These are phyloP conservation scores for Eptesicus fuscus DNA, from an alignment of 2,113 vertebrate genomes.

Conservation along the genomic window DNA sequence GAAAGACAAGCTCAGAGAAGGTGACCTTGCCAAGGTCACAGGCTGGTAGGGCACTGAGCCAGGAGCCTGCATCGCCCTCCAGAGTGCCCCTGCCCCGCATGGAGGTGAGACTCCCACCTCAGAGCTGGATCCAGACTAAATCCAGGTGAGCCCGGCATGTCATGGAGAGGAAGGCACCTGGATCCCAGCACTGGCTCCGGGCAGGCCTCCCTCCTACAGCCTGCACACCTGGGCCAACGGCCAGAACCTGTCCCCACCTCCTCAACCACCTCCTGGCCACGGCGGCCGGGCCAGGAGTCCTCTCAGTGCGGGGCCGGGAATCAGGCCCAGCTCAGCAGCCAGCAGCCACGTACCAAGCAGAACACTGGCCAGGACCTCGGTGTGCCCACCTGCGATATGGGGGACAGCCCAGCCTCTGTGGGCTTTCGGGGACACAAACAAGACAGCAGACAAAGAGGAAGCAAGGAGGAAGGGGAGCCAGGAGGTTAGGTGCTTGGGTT, in stretches of 20 bases:
- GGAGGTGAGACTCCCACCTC: background rate
- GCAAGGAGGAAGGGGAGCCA: background rate
- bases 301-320: background rate
- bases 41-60: background rate
- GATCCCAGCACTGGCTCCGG: background rate
- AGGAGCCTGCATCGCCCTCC: background rate
- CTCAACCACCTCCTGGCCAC: background rate
- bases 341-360: too few species aligned
- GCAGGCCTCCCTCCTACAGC: background rate
- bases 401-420: background rate
- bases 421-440: background rate
- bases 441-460: background rate
- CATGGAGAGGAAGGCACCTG: background rate
- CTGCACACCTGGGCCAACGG: background rate
- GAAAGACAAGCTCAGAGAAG: background rate
- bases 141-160: background rate
- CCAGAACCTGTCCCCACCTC: background rate
- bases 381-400: background rate
- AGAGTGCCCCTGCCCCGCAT: background rate
- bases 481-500: background rate
- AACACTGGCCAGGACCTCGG: background rate
- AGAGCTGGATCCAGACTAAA: background rate
- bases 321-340: background rate
- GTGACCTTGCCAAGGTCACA: conserved; percentile 22
- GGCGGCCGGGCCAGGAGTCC: background rate